Evolutionary conservation across 2,888 invertebrate species (phyloP), one percentile per base, ranked within the genome.

Genomic region (Meteorus cinctellus): DNA sequence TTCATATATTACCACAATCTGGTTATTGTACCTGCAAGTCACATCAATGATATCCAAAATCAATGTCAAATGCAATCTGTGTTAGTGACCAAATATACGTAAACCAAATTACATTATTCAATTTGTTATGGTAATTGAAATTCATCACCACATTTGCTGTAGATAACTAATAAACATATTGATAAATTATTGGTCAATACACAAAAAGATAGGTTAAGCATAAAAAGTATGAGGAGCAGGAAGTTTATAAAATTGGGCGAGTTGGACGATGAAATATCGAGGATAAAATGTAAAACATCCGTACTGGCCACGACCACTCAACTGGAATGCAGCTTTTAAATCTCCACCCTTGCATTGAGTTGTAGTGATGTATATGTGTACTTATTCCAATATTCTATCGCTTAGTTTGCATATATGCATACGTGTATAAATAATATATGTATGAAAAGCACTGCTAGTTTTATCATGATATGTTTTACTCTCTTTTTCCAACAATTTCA

Each of bases 1-100:
- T 66, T 75, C 70, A 75, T 75, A 70, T 41, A 41, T 41, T 41
- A 66, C 70, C 75, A 70, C 70, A 71, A 71, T 48, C 65, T 24
- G 59, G 34, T 75, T 75, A 75, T 75, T 71, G 55, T 65, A 65
- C 75, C 55, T 66, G 65, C 59, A 60, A 10, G 12, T 27, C 19
- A 60, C 5, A 60, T 60, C 59, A 60, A 10, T 60, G 8, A 55
- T 55, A 60, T 19, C 59, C 1, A 60, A 27, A 60, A 60, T 60
- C 8, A 48, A 48, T 48, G 45, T 68, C 51, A 48, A 68, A 68
- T 51, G 27, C 51, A 12, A 34, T 51, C 55, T 24, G 41, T n/a
- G 45, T 34, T 8, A n/a, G 63, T 16, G 10, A 36, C 36, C 63
- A n/a, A 34, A 65, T 16, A n/a, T 34, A 36, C 27, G 2, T 48